phyloP scores from a whole-genome alignment of 2,113 vertebrate genomes.

The Menidia beryllina region DNA sequence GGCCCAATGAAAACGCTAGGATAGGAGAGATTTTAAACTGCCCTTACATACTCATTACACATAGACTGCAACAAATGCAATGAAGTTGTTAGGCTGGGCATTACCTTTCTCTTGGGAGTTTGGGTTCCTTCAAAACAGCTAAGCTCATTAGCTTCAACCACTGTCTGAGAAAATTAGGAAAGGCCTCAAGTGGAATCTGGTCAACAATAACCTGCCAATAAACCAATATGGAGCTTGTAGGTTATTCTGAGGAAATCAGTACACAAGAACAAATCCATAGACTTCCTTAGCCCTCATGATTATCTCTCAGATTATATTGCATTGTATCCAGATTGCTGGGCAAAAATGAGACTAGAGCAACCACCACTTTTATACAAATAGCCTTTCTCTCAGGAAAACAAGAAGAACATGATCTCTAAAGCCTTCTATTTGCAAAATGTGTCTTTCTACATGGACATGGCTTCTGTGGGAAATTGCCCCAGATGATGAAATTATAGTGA shows the following conservation, averaged over 20 bases:
- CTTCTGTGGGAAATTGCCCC: background rate
- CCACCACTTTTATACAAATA: background rate
- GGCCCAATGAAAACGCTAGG: background rate
- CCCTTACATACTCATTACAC: background rate
- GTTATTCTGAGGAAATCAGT: slow-evolving; percentile 2
- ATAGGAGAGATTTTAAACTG: background rate
- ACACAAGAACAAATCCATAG: background rate
- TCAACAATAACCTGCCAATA: slow-evolving; percentile 25
- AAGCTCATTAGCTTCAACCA: slow-evolving; percentile 39
- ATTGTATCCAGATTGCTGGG: background rate
- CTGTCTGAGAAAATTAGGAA: slow-evolving; percentile 13
- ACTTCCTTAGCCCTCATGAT: background rate
- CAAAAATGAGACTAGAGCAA: slow-evolving; percentile 9
- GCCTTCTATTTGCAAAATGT: background rate
- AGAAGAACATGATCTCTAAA: background rate
- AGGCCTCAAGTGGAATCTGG: slow-evolving; percentile 17
- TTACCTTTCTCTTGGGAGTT: slow-evolving; percentile 13
- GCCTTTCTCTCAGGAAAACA: background rate
- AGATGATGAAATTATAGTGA: background rate
- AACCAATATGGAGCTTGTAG: background rate
- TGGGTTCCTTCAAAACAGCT: slow-evolving; percentile 12
- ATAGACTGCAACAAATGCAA: background rate
- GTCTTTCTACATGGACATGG: slow-evolving; percentile 2
- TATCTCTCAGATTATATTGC: background rate
- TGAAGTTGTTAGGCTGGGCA: background rate